Conservation (phyloP, 2,113 vertebrate species). For the Tragelaphus strepsiceros region DNA sequence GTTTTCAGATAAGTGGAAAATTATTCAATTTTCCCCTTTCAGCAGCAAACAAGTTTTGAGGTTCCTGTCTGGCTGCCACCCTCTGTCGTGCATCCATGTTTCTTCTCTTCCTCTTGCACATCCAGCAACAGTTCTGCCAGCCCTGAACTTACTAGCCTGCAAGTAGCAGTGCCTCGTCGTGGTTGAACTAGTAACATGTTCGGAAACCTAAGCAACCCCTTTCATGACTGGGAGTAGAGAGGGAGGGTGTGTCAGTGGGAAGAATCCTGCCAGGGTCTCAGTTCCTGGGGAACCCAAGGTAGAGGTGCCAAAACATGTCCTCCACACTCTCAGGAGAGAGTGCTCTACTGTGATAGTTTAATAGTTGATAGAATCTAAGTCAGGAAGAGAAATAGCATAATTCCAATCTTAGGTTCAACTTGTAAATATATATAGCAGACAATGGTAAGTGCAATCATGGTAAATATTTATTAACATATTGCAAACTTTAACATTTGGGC, state of each 20-base stretch:
- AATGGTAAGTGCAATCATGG: background rate
- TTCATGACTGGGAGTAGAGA: background rate
- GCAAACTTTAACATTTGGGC: background rate
- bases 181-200: conserved; percentile 42
- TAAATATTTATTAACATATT: background rate
- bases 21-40: background rate
- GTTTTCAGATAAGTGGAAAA: conserved; percentile 18
- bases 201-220: conserved; percentile 37
- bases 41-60: background rate
- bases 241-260: background rate
- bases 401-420: background rate
- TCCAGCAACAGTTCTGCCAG: conserved; percentile 13
- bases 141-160: background rate
- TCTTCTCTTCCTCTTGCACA: background rate
- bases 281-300: background rate
- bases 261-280: background rate
- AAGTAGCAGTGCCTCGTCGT: conserved; percentile 22
- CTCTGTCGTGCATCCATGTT: background rate
- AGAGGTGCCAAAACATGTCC: background rate
- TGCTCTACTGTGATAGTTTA: background rate
- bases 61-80: background rate
- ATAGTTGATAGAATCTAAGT: background rate
- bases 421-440: background rate
- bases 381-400: background rate
- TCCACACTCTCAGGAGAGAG: background rate